A percentile compares a stretch with the other conserved stretches of the same genome.
phyloP scores from a whole-genome alignment of 1,140 invertebrate species.

The Ostrea edulis region DNA sequence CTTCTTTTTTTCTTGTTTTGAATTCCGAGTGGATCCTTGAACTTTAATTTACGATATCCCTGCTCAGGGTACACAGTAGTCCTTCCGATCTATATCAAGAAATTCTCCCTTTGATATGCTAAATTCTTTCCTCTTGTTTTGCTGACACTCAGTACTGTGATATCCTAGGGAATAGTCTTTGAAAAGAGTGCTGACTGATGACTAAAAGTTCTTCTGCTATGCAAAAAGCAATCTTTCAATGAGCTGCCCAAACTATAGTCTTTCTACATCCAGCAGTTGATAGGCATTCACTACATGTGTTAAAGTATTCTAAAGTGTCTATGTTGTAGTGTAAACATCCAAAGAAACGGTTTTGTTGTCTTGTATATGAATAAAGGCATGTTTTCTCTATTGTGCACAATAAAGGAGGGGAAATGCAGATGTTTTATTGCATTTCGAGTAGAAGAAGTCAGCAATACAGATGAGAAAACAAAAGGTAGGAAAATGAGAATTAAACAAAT shows the following conservation, averaged over 20 bases:
- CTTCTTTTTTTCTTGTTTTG: background rate
- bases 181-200: slow-evolving; percentile 1
- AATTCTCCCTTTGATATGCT: background rate
- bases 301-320: slow-evolving; percentile 30
- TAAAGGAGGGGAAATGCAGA: slow-evolving; percentile 19
- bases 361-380: slow-evolving; percentile 33
- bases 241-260: background rate
- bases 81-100: background rate
- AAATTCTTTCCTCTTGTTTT: background rate
- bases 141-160: background rate
- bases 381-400: slow-evolving; percentile 25
- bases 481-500: background rate
- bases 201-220: background rate
- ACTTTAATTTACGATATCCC: too few relatives aligned
- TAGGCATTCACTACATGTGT: slow-evolving; percentile 28
- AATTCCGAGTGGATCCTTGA: background rate
- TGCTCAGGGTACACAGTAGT: too few relatives aligned
- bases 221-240: background rate
- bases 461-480: slow-evolving; percentile 1
- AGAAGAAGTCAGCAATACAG: background rate
- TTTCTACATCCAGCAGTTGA: slow-evolving; percentile 7
- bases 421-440: background rate
- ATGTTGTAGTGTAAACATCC: slow-evolving; percentile 35
- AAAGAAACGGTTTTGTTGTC: slow-evolving; percentile 27
- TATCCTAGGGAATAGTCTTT: background rate